These are phyloP conservation scores for Bos indicus DNA, from an alignment of 2,113 vertebrate species.

Conservation along the genomic window DNA sequence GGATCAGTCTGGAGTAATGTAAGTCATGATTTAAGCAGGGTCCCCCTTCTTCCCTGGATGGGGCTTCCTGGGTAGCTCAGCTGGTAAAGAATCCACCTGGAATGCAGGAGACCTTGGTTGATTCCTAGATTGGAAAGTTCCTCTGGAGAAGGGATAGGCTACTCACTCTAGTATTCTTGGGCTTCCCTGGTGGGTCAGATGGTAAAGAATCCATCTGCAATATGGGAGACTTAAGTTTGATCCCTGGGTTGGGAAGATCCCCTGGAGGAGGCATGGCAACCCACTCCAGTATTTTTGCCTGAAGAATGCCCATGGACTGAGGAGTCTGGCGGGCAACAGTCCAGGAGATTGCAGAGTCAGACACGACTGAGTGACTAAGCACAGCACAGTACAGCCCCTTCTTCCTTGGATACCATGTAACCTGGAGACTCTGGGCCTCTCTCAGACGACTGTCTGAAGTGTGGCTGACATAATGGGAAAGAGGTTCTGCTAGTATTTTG, in stretches of 20 bases:
- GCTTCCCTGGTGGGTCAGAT: not conserved
- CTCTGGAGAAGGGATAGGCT: not conserved
- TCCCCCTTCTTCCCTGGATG: not conserved
- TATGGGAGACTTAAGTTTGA: not conserved
- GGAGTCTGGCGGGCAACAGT: not conserved
- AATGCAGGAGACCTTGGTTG: not conserved
- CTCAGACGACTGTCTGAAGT: not conserved
- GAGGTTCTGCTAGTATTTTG: not conserved
- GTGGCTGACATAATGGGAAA: not conserved
- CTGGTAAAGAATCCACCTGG: not conserved
- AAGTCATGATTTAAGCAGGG: not conserved
- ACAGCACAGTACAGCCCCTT: not conserved
- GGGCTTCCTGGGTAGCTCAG: not conserved
- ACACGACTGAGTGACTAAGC: not conserved
- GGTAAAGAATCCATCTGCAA: not conserved
- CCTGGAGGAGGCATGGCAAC: not conserved
- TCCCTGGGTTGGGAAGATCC: not conserved
- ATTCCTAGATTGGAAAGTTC: not conserved
- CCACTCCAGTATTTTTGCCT: not conserved
- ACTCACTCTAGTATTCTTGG: not conserved
- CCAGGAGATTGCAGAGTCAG: not conserved
- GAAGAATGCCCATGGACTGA: not conserved
- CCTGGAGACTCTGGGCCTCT: not conserved
- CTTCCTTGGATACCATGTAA: not conserved
- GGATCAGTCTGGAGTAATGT: accelerated